A percentile compares a stretch with the other conserved stretches of the same genome.
Conservation (phyloP, 2,797 vertebrate genomes). For the Danio jaintianensis region DNA sequence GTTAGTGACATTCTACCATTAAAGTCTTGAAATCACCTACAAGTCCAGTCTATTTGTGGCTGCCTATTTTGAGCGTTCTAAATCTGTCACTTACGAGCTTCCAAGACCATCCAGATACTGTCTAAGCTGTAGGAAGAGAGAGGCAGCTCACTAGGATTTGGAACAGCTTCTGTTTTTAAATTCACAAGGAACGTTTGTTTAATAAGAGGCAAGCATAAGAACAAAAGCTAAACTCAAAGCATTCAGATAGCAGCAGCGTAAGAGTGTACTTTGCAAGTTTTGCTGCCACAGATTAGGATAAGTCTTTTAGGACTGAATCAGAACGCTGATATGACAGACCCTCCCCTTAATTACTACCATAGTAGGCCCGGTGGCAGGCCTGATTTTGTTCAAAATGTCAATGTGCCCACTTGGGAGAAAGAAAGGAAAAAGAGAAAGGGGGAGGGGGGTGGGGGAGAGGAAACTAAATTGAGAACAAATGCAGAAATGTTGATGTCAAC, state of each 20-base stretch:
- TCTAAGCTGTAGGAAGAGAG: background rate
- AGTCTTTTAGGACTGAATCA: slow-evolving; percentile 41
- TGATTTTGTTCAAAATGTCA: slow-evolving; percentile 69
- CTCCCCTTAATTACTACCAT: slow-evolving; percentile 57
- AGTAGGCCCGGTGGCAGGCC: slow-evolving; percentile 52
- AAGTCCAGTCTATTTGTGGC: background rate
- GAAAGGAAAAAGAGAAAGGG: slow-evolving; percentile 19
- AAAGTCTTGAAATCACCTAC: background rate
- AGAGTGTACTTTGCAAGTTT: slow-evolving; percentile 6
- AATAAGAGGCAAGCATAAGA: background rate
- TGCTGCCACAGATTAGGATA: slow-evolving; percentile 44
- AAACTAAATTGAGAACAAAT: slow-evolving; percentile 63
- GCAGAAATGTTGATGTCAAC: slow-evolving; percentile 68
- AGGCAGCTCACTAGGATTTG: background rate
- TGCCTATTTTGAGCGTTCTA: slow-evolving; percentile 6
- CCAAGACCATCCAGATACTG: background rate
- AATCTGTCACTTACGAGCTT: slow-evolving; percentile 1
- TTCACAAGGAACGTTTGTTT: background rate
- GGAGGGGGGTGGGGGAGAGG: slow-evolving; percentile 2
- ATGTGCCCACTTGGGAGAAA: slow-evolving; percentile 64
- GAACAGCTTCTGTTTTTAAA: slow-evolving; percentile 13
- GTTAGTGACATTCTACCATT: background rate
- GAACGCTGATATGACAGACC: slow-evolving; percentile 58
- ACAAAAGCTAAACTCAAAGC: background rate
- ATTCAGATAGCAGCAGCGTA: background rate